phyloP scores from a whole-genome alignment of 2,113 vertebrate genomes.

The Rynchops niger region DNA sequence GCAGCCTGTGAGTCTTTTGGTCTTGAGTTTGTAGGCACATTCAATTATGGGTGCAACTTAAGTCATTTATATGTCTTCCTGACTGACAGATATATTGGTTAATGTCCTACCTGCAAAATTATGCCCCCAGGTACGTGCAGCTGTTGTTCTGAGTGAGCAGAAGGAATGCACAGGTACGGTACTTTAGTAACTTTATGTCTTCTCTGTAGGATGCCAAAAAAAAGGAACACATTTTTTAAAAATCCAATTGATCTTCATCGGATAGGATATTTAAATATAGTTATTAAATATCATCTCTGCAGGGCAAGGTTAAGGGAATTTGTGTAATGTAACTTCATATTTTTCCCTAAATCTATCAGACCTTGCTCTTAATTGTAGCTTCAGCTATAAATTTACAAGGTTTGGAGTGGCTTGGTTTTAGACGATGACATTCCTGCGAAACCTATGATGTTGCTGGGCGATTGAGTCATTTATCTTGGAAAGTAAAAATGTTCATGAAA shows the following conservation, averaged over 20 bases:
- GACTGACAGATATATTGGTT: conserved; percentile 2
- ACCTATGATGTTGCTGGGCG: not conserved
- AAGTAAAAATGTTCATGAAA: not conserved
- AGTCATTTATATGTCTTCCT: not conserved
- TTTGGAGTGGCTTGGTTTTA: not conserved
- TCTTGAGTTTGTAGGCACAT: not conserved
- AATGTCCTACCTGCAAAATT: not conserved
- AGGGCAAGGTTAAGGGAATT: not conserved
- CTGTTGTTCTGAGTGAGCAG: not conserved
- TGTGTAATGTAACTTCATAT: not conserved
- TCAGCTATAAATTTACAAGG: not conserved
- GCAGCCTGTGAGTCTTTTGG: not conserved
- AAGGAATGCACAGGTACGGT: not conserved
- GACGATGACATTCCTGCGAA: not conserved
- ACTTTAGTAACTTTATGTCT: not conserved
- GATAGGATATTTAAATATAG: not conserved
- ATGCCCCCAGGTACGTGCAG: not conserved
- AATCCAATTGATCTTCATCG: not conserved
- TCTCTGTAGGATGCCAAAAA: not conserved
- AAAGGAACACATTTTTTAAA: not conserved
- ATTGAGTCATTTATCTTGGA: not conserved
- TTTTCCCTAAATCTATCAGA: not conserved
- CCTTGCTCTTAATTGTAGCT: not conserved
- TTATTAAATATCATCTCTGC: not conserved
- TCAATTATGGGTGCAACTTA: not conserved